Conservation (phyloP, 2,113 vertebrate genomes). For the Hippocampus guttulatus region DNA sequence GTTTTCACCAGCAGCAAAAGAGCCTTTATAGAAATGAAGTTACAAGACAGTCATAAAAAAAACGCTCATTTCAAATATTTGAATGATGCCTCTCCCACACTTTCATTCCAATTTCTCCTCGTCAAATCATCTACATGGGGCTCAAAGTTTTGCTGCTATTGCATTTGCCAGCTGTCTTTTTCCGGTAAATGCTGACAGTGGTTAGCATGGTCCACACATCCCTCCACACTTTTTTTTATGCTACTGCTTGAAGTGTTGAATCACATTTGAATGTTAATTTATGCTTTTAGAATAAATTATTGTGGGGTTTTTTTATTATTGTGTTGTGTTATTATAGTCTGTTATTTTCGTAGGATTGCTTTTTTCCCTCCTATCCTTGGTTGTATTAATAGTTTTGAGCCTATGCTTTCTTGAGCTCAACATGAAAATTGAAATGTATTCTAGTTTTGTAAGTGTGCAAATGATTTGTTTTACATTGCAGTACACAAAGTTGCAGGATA, state of each 20-base stretch:
- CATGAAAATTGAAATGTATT: slow-evolving; percentile 16
- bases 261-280: slow-evolving; percentile 72
- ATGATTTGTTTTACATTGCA: slow-evolving; percentile 40
- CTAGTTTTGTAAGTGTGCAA: slow-evolving; percentile 34
- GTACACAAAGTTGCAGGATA: slow-evolving; percentile 50
- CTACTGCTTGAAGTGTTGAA: slow-evolving; percentile 66
- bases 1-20: slow-evolving; percentile 54
- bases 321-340: slow-evolving; percentile 33
- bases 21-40: slow-evolving; percentile 22
- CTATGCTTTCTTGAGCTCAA: slow-evolving; percentile 35
- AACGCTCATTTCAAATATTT: slow-evolving; percentile 33
- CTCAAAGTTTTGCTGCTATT: slow-evolving; percentile 62
- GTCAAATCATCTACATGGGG: slow-evolving; percentile 25
- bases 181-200: slow-evolving; percentile 26
- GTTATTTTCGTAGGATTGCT: background rate
- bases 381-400: slow-evolving; percentile 31
- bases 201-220: slow-evolving; percentile 25
- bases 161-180: slow-evolving; percentile 44
- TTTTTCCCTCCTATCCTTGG: background rate
- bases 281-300: slow-evolving; percentile 53
- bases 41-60: slow-evolving; percentile 21
- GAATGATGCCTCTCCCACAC: slow-evolving; percentile 16
- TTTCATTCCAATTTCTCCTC: slow-evolving; percentile 1
- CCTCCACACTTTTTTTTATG: slow-evolving; percentile 35
- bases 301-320: slow-evolving; percentile 13